phyloP scores from a whole-genome alignment of 2,113 vertebrate genomes.

The Neopipo cinnamomea region DNA sequence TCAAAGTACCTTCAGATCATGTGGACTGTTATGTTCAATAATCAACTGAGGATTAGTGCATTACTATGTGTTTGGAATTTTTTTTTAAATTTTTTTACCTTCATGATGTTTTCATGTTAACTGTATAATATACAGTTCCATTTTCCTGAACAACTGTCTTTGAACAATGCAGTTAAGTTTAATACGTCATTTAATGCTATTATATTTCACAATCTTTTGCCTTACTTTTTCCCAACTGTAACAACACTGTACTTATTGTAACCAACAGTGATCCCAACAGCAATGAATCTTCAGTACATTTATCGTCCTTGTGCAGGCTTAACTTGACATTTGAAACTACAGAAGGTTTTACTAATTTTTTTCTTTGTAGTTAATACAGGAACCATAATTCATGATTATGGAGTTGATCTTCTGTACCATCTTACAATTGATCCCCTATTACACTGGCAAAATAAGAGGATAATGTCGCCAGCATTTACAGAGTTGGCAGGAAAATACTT shows the following conservation, averaged over 20 bases:
- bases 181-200: neutral
- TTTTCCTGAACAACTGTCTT: neutral
- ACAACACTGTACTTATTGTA: neutral
- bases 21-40: neutral
- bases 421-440: conserved; percentile 69
- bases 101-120: neutral
- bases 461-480: conserved; percentile 58
- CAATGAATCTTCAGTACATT: conserved; percentile 26
- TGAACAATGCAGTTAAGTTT: neutral
- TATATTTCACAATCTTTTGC: neutral
- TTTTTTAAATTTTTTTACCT: neutral
- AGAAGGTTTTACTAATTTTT: conserved; percentile 53
- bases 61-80: neutral
- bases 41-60: neutral
- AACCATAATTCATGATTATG: conserved; percentile 71
- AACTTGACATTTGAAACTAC: conserved; percentile 62
- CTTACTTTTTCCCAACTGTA: neutral
- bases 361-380: conserved; percentile 67
- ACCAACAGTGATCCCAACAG: neutral
- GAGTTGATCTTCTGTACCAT: conserved; percentile 60
- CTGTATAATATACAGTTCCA: neutral
- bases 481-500: conserved; percentile 61
- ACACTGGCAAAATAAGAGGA: conserved; percentile 70
- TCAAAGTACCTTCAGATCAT: neutral
- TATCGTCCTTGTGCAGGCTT: conserved; percentile 33